Percentiles rank a stretch among this genome's conserved stretches.
Conservation (phyloP, 2,888 invertebrate species). For the Stenotaenia linearis region DNA sequence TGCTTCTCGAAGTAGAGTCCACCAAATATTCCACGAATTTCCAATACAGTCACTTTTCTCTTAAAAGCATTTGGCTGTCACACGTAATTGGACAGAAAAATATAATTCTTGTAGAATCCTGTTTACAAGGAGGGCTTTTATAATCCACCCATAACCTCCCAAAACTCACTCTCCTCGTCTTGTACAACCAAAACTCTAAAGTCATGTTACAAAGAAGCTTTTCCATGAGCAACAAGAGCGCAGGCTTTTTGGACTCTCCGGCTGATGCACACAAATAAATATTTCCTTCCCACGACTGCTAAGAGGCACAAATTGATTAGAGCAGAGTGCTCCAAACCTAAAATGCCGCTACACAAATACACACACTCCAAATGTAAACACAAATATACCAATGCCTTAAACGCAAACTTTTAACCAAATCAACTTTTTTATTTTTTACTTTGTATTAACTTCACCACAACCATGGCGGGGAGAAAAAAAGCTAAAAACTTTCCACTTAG, state of each 20-base stretch:
- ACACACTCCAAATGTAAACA: background rate
- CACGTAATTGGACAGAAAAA: conserved; percentile 27
- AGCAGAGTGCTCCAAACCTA: conserved; percentile 6
- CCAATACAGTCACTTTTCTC: conserved; percentile 1
- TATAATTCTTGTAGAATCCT: conserved; percentile 27
- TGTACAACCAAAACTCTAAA: background rate
- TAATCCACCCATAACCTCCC: conserved; percentile 3
- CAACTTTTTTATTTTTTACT: background rate
- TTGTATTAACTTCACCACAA: background rate
- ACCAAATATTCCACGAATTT: background rate
- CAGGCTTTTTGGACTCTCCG: background rate
- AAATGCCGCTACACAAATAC: conserved; percentile 15
- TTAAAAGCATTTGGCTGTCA: conserved; percentile 27
- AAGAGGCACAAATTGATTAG: conserved; percentile 15
- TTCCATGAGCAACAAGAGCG: background rate
- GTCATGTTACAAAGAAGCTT: conserved; percentile 6
- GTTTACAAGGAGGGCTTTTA: conserved; percentile 24
- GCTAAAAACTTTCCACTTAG: conserved; percentile 5
- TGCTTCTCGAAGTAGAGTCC: background rate
- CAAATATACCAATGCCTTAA: conserved; percentile 15
- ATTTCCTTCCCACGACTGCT: conserved; percentile 11
- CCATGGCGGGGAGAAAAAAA: background rate
- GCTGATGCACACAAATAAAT: conserved; percentile 6
- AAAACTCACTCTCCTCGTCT: background rate
- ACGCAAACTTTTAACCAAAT: conserved; percentile 5